phyloP scores from a whole-genome alignment of 2,888 invertebrate species.

The Melanostoma scalare region DNA sequence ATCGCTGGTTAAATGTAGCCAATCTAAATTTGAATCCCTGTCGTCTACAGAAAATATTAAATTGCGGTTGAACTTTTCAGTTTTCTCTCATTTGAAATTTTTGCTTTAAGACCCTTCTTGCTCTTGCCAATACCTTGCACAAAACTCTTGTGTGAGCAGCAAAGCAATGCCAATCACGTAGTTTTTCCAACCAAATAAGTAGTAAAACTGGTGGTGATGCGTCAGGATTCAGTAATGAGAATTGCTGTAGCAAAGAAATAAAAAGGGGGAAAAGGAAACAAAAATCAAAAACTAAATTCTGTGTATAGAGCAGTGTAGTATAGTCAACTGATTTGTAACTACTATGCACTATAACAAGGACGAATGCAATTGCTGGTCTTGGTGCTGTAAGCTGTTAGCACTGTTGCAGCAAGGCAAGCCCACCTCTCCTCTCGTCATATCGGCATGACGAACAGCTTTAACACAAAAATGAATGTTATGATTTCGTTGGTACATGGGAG shows the following conservation, averaged over 20 bases:
- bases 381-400: not conserved
- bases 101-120: slow-evolving; percentile 1
- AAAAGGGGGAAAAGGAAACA: not conserved
- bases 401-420: not conserved
- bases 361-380: slow-evolving; percentile 20
- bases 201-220: slow-evolving; percentile 71
- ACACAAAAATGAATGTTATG: slow-evolving; percentile 63
- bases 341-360: slow-evolving; percentile 43
- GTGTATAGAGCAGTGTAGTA: too few species aligned
- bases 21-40: slow-evolving; percentile 66
- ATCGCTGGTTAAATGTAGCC: slow-evolving; percentile 41
- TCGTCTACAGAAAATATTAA: slow-evolving; percentile 67
- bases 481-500: slow-evolving; percentile 58
- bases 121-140: not conserved
- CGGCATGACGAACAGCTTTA: slow-evolving; percentile 59
- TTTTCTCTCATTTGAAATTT: slow-evolving; percentile 8
- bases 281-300: slow-evolving; percentile 35
- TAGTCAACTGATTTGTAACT: slow-evolving; percentile 48
- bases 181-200: slow-evolving; percentile 69
- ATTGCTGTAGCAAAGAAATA: slow-evolving; percentile 13
- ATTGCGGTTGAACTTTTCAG: slow-evolving; percentile 54
- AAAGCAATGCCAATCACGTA: slow-evolving; percentile 71
- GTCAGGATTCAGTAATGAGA: slow-evolving; percentile 71
- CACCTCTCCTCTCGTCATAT: not conserved
- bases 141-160: not conserved